These are phyloP conservation scores for Sycophila texana DNA, from an alignment of 2,888 invertebrate genomes.

Conservation along the genomic window DNA sequence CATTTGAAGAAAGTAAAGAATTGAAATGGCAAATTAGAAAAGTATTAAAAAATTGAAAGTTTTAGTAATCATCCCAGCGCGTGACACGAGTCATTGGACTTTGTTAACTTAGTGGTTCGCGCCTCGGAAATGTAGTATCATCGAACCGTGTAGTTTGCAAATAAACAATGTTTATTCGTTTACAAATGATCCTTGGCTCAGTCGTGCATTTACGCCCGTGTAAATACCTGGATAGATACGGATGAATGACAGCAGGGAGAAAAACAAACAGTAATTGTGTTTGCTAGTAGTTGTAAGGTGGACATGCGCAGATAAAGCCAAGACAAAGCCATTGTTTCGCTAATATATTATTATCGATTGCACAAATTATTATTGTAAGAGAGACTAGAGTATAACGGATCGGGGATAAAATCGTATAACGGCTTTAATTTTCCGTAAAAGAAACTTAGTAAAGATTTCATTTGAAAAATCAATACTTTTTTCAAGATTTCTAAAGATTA, in stretches of 20 bases:
- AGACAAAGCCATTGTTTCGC: background rate
- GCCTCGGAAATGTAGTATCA: background rate
- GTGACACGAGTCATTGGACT: constrained; percentile 1
- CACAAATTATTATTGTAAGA: too few relatives aligned
- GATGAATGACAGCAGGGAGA: constrained; percentile 26
- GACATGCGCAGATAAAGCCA: background rate
- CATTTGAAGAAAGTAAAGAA: too few relatives aligned
- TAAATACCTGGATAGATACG: constrained; percentile 22
- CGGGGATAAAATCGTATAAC: too few relatives aligned
- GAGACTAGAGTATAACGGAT: too few relatives aligned
- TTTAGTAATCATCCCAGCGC: too few relatives aligned
- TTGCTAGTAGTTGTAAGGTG: constrained; percentile 1
- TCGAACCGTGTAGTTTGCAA: constrained; percentile 27
- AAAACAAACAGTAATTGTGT: constrained; percentile 8
- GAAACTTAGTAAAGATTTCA: too few relatives aligned
- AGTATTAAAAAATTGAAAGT: too few relatives aligned
- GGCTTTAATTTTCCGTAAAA: too few relatives aligned
- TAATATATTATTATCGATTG: too few relatives aligned
- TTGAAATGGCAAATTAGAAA: too few relatives aligned
- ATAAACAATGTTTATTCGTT: constrained; percentile 46
- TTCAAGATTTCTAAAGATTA: too few relatives aligned
- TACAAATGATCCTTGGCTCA: constrained; percentile 32
- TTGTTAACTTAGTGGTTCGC: constrained; percentile 7
- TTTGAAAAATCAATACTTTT: too few relatives aligned
- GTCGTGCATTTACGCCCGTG: background rate